Base-by-base conservation (phyloP, 1,140 invertebrate genomes). In the Diprion similis region DNA sequence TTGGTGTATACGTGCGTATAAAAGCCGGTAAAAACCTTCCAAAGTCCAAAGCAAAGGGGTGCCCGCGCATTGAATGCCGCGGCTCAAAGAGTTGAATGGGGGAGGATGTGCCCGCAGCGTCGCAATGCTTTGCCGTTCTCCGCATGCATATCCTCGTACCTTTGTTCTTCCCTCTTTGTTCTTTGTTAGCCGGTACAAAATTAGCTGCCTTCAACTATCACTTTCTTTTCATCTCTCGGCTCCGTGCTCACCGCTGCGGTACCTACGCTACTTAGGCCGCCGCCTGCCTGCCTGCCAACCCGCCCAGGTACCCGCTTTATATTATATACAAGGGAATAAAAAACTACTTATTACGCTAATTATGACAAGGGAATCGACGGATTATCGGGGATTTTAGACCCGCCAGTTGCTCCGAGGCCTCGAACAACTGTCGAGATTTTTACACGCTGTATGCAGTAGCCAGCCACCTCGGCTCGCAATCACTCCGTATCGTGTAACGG, bases 241-340 rank as follows among this genome's bases (percentile, higher is more conserved):
- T 59, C n/a, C n/a, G 8, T 59, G 8, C 24, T 37, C 24, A 37
- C 24, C 24, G 51, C n/a, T 15, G 11, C 11, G 51, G 51, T 59
- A 59, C 51, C 11, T 37, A 37, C 24, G 24, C 24, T 37, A 37
- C 24, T 37, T 37, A 83, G 73, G 80, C 73, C 64, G 76, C 70
- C 70, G 68, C 24, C 24, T 37, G 24, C 24, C 24, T 37, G 24
- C 2, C 24, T 37, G 24, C 24, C 2, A 37, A 37, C 24, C 24
- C 24, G 24, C 24, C 24, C 24, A 37, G 24, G 24, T 37, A 37
- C 24, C 24, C 24, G 24, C 24, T 37, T 37, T 37, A 37, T 37
- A 37, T 37, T 37, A 37, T 37, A 37, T 37, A 37, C 24, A 37
- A 2, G 24, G 24, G 11, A 59, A 59, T 17, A 59, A 59, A 13